A percentile compares a stretch with the other conserved stretches of the same genome.
These are phyloP conservation scores for Butastur rufipennis DNA, from an alignment of 2,113 vertebrate genomes.

Conservation along the genomic window DNA sequence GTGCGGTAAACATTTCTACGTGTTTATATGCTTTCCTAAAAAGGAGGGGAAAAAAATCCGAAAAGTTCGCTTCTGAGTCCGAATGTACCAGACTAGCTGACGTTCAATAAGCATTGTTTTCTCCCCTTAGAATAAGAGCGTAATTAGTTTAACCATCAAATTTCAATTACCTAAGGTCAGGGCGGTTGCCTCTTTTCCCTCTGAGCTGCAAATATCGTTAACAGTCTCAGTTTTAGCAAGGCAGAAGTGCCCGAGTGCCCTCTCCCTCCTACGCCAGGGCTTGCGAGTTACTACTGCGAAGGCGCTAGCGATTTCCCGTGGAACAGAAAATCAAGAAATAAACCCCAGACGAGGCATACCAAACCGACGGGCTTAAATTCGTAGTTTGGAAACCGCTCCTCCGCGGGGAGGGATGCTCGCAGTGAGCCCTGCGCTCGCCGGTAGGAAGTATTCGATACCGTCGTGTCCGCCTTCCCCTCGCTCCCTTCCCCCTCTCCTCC, in stretches of 20 bases:
- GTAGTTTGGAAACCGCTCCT: neutral
- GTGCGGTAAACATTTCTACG: neutral
- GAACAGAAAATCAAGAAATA: neutral
- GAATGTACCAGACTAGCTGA: slow-evolving; percentile 1
- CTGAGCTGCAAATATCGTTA: slow-evolving; percentile 60
- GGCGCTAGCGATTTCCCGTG: neutral
- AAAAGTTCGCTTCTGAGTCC: slow-evolving; percentile 44
- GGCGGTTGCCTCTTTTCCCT: slow-evolving; percentile 34
- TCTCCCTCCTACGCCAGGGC: neutral
- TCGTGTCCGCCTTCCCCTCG: neutral
- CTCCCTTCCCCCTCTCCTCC: neutral
- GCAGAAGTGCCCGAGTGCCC: slow-evolving; percentile 24
- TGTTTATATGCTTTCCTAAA: neutral
- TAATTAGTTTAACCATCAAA: slow-evolving; percentile 74
- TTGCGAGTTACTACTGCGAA: neutral
- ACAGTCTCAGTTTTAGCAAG: slow-evolving; percentile 41
- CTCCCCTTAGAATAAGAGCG: slow-evolving; percentile 43
- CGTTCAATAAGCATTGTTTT: slow-evolving; percentile 31
- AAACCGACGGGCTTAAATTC: neutral
- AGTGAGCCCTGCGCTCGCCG: neutral
- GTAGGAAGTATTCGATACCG: neutral
- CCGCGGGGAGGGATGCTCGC: neutral
- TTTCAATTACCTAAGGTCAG: slow-evolving; percentile 74
- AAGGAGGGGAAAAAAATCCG: neutral
- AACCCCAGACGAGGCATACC: neutral